Evolutionary conservation across 1,140 invertebrate species (phyloP), one percentile per base, ranked within the genome.

Genomic region (Elymnias hypermnestra): DNA sequence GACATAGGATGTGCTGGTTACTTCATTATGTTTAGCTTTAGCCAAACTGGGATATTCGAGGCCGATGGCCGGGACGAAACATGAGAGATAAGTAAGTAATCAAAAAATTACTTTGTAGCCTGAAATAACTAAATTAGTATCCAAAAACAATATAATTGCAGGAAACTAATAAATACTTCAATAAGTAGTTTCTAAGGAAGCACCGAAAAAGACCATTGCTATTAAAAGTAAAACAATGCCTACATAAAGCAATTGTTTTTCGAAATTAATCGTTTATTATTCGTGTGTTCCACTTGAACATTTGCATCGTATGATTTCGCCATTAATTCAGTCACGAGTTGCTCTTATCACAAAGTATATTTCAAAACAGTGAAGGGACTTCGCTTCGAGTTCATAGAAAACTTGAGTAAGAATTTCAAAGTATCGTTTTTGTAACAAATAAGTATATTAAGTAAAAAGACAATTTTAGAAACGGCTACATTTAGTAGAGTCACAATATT

Each of bases 351-450:
- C 28, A 31, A 29, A 25, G 43, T 41, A 60, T 50, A 42, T 56
- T 56, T 56, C 53, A 56, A 56, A 56, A 51, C 47, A 38, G 53
- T 46, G 38, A 46, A 56, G 42, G 47, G 53, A 41, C 22, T 23
- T 40, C 10, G 45, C 45, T 13, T 35, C 39, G 14, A 22, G 26
- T 23, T 12, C 13, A 15, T 14, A 25, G 22, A 35, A 22, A 37
- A 38, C n/a, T 21, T 14, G 10, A 46, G 13, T 8, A 21, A 2
- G 12, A 35, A 38, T 9, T 18, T 26, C 25, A 14, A 15, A 13
- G 29, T 4, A 15, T 4, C 2, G 3, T 31, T 14, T 15, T 14
- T 28, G 1, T 0, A 28, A 7, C 10, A 9, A 7, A 10, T 19
- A 41, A n/a, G 17, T 3, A 17, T 17, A 1, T 7, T 26, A n/a